Percentiles rank a stretch among this genome's conserved stretches.
phyloP scores from a whole-genome alignment of 1,140 invertebrate genomes.

The Drosophila persimilis region DNA sequence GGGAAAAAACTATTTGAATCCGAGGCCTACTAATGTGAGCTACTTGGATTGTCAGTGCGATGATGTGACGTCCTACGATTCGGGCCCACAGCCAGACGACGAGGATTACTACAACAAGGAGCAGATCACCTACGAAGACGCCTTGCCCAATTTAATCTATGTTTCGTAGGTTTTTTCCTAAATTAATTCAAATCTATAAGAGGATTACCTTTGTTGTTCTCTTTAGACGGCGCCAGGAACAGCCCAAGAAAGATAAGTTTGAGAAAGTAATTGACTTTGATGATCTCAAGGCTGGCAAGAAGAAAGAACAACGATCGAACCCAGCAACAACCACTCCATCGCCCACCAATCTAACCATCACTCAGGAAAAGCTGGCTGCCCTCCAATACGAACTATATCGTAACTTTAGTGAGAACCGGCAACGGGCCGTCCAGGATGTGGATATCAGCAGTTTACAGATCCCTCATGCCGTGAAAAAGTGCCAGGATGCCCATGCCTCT shows the following conservation, averaged over 20 bases:
- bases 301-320: background rate
- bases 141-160: constrained; percentile 66
- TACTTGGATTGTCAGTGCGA: constrained; percentile 47
- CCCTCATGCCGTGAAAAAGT: constrained; percentile 35
- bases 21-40: background rate
- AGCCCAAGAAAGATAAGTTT: constrained; percentile 39
- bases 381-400: constrained; percentile 39
- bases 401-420: constrained; percentile 16
- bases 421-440: constrained; percentile 46
- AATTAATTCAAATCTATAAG: no score
- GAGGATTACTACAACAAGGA: constrained; percentile 69
- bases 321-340: background rate
- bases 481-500: constrained; percentile 35
- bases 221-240: constrained; percentile 19
- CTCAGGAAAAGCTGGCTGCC: background rate
- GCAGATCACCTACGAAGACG: constrained; percentile 62
- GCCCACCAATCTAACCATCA: background rate
- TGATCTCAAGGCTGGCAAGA: constrained; percentile 15
- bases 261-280: constrained; percentile 22
- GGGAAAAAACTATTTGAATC: constrained; percentile 40
- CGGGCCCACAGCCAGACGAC: constrained; percentile 63
- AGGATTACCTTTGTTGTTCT: background rate
- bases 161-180: constrained; percentile 47
- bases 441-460: constrained; percentile 35
- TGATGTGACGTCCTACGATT: constrained; percentile 47